phyloP scores from a whole-genome alignment of 2,888 invertebrate species.

The Chloroclysta siterata region DNA sequence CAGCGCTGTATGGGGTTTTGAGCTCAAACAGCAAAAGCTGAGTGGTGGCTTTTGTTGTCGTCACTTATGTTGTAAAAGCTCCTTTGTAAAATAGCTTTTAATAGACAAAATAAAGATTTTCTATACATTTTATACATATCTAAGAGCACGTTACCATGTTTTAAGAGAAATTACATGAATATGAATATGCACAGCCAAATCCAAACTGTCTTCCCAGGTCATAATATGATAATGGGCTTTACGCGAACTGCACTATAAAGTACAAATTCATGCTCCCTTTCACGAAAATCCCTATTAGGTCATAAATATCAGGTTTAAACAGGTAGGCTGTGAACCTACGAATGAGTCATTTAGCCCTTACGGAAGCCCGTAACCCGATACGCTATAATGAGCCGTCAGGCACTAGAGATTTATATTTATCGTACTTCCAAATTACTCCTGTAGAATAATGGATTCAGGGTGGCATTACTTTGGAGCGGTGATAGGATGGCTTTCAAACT shows the following conservation, averaged over 20 bases:
- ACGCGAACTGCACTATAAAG: constrained; percentile 20
- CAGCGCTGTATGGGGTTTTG: too few relatives aligned
- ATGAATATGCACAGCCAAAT: not conserved
- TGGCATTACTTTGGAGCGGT: constrained; percentile 30
- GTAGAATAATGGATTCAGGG: constrained; percentile 30
- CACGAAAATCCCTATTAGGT: constrained; percentile 26
- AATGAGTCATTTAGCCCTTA: constrained; percentile 40
- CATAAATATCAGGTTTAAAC: constrained; percentile 46
- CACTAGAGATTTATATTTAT: constrained; percentile 51
- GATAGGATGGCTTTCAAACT: constrained; percentile 39
- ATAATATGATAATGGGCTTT: constrained; percentile 7
- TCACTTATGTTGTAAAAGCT: too few relatives aligned
- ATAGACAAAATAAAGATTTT: too few relatives aligned
- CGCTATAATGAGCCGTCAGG: constrained; percentile 29
- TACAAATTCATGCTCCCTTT: constrained; percentile 21
- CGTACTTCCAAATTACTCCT: constrained; percentile 36
- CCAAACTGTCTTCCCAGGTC: not conserved
- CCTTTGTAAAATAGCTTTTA: too few relatives aligned
- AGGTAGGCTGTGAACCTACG: constrained; percentile 45
- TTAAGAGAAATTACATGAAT: too few relatives aligned
- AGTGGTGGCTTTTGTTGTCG: too few relatives aligned
- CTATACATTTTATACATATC: too few relatives aligned
- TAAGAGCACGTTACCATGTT: too few relatives aligned
- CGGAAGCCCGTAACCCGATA: constrained; percentile 26
- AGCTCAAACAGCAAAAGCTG: too few relatives aligned